Base-by-base conservation (phyloP, 2,888 invertebrate genomes). In the Meiosimyza platycephala region DNA sequence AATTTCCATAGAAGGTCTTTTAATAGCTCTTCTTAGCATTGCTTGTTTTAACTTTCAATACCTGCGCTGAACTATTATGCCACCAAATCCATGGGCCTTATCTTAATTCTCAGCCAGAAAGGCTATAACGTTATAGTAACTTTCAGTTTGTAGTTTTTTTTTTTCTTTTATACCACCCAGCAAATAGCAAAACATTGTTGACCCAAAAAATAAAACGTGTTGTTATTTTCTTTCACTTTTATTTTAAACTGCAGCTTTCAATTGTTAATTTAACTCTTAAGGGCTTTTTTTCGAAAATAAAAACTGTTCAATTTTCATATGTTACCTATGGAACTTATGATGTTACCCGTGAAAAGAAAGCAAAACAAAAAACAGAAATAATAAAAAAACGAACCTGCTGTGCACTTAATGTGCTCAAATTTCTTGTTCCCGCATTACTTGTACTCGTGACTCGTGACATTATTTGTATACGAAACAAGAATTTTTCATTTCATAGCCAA, bases 381-480 rank as follows among this genome's bases (percentile, higher is more conserved):
- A 22, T 18, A 22, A 54, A n/a, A 63, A 18, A 59, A 40, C 59
- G 59, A 7, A 48, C n/a, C 40, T 40, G 40, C 40, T 40, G 40
- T 9, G 40, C 40, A 40, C 40, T 40, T 40, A 7, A 40, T 40
- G 40, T 40, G 40, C 40, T 40, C 40, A 40, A 40, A 40, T 40
- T 40, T 6, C 40, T 40, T 40, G 40, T 40, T 9, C 40, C 40
- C 9, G 40, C 9, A 40, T 9, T 40, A 40, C 40, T 2, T 40
- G 40, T 40, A 40, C 40, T 7, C 12, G 64, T 64, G 80, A 79
- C 82, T 82, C 82, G 83, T 83, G 82, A 83, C 81, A 82, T 81
- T 82, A 81, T 82, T 82, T 81, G 67, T 63, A 71, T 68, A 47
- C 50, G 28, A 59, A 54, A 13, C 18, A n/a, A 71, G 13, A 60